A percentile compares a stretch with the other conserved stretches of the same genome.
These are phyloP conservation scores for Drosophila parabipectinata DNA, from an alignment of 1,140 invertebrate genomes.

Conservation along the genomic window DNA sequence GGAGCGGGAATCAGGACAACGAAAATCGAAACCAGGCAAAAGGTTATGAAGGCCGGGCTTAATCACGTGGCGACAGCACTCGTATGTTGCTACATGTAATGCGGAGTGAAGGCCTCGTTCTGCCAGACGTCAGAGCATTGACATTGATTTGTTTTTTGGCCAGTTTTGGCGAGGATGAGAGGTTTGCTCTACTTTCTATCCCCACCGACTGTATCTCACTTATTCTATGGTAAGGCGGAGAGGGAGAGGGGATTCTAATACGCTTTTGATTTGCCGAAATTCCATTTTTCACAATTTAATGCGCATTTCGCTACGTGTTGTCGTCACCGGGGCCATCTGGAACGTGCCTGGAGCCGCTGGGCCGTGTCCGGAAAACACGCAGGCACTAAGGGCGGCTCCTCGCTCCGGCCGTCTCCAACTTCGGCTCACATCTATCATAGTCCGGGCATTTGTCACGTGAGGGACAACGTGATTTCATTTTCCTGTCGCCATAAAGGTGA, in stretches of 20 bases:
- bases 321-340: conserved; percentile 68
- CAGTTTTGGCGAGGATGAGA: conserved; percentile 10
- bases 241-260: conserved; percentile 61
- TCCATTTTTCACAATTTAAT: conserved; percentile 83
- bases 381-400: conserved; percentile 4
- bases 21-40: conserved; percentile 6
- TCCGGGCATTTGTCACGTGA: conserved; percentile 75
- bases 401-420: not conserved
- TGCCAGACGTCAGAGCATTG: conserved; percentile 57
- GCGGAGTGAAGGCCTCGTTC: not conserved
- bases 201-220: conserved; percentile 57
- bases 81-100: conserved; percentile 42
- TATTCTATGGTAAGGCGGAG: conserved; percentile 18
- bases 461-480: conserved; percentile 81
- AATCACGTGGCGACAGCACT: conserved; percentile 66
- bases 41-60: conserved; percentile 26
- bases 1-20: not conserved
- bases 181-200: conserved; percentile 10
- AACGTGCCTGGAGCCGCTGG: conserved; percentile 59
- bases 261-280: conserved; percentile 80
- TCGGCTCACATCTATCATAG: conserved; percentile 71
- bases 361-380: conserved; percentile 16
- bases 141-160: conserved; percentile 74
- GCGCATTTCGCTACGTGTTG: conserved; percentile 80
- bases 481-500: conserved; percentile 82